Conservation (phyloP, 2,797 vertebrate species). For the Siniperca scherzeri region DNA sequence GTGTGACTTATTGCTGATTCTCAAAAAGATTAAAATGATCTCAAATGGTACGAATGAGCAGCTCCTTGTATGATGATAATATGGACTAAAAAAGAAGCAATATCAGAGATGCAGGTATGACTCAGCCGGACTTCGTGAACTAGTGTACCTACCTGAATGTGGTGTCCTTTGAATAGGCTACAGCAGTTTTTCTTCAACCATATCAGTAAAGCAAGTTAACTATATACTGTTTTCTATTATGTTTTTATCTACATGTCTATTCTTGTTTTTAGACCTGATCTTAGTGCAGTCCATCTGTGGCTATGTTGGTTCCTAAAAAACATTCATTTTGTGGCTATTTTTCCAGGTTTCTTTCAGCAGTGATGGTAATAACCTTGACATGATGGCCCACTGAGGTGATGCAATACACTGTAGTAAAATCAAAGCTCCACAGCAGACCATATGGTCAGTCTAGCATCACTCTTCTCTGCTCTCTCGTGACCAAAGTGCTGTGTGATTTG, state of each 20-base stretch:
- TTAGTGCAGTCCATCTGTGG: neutral
- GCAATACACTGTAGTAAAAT: constrained; percentile 45
- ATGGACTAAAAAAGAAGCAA: neutral
- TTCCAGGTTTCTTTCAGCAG: neutral
- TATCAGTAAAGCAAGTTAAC: neutral
- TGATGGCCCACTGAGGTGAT: constrained; percentile 5
- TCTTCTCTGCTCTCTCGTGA: constrained; percentile 38
- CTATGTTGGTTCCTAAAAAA: neutral
- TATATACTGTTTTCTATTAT: neutral
- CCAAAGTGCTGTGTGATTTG: constrained; percentile 52
- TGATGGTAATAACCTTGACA: constrained; percentile 32
- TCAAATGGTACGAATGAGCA: neutral
- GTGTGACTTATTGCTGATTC: neutral
- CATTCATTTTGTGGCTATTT: neutral
- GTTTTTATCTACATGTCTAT: neutral
- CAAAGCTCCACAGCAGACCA: constrained; percentile 53
- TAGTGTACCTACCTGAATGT: constrained; percentile 1
- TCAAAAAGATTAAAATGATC: neutral
- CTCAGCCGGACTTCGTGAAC: neutral
- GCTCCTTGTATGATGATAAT: neutral
- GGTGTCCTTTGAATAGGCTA: neutral
- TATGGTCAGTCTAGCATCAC: constrained; percentile 35
- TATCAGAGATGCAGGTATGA: neutral
- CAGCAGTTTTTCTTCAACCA: neutral
- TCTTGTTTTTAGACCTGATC: neutral